Base-by-base conservation (phyloP, 2,888 invertebrate species). In the Didymodactylos carnosus region DNA sequence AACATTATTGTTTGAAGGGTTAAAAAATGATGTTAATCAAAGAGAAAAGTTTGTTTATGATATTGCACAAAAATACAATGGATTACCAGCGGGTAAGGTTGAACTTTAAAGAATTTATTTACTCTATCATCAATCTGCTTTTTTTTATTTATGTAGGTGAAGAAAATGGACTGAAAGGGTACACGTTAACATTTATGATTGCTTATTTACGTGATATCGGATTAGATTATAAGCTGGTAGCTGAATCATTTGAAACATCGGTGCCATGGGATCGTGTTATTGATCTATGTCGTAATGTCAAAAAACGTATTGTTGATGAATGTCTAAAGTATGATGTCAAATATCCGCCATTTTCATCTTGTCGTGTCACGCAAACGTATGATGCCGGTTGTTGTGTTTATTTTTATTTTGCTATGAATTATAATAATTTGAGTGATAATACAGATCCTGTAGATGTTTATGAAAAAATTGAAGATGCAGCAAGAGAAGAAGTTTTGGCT, bases 371-470 rank as follows among this genome's bases (percentile, higher is more conserved):
- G 13, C 97, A 98, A 85, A 92, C 93, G 29, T 98, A 98, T 82
- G 97, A 98, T 94, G 89, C 92, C 0, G 98, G 98, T 0, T 94
- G 94, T 79, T 94, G 94, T 81, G 89, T 97, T 72, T 97, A 97
- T 82, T 91, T 92, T 85, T 91, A 94, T 86, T 91, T 97, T 86
- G 90, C 89, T 46, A 90, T 91, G 84, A 90, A 89, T 81, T 84
- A 84, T 76, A 87, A 88, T 77, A 71, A 83, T 76, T 72, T 85
- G n/a, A n/a, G n/a, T n/a, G n/a, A n/a, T n/a, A 35, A 35, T 10
- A 77, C 78, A 27, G 88, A 92, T 81, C 90, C 92, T 0, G 88
- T 93, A 0, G 84, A 86, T 7, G 86, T 89, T 0, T 94, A 92
- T 82, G 92, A 94, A 80, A 86, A 88, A 75, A 90, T 97, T 72